phyloP scores from a whole-genome alignment of 2,113 vertebrate species.

The Hucho hucho region DNA sequence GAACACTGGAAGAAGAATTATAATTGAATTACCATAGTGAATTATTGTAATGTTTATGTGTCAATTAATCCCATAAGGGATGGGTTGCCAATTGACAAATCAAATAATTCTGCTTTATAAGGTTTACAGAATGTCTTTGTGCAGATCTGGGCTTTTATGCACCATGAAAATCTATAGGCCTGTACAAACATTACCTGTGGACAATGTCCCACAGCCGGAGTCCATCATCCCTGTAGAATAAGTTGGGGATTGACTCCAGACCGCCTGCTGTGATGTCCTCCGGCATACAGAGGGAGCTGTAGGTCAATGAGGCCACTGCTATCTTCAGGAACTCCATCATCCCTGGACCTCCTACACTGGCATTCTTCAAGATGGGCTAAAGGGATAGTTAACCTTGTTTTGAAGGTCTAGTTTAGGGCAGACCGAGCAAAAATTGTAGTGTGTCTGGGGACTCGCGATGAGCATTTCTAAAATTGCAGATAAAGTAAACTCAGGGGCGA shows the following conservation, averaged over 20 bases:
- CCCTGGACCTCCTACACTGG: neutral
- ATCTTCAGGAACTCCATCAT: neutral
- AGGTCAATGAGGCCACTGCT: neutral
- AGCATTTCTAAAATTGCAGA: too few species aligned
- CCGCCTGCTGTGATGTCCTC: conserved; percentile 62
- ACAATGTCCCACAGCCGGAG: conserved; percentile 31
- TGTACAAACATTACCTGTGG: neutral
- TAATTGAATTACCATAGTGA: too few species aligned
- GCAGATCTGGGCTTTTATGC: neutral
- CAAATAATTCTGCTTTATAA: neutral
- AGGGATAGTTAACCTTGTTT: too few species aligned
- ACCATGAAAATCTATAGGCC: neutral
- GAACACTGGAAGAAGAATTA: too few species aligned
- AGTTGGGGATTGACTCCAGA: conserved; percentile 59
- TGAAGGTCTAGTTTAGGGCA: conserved; percentile 11
- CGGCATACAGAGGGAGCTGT: conserved; percentile 60
- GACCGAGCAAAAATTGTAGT: too few species aligned
- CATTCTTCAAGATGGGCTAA: neutral
- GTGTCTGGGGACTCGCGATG: too few species aligned
- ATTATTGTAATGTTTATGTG: too few species aligned
- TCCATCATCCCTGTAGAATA: conserved; percentile 66
- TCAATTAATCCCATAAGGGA: too few species aligned
- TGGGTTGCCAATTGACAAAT: too few species aligned
- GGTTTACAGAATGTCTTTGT: too few species aligned
- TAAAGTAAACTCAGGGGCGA: too few species aligned